Evolutionary conservation across 1,140 invertebrate species (phyloP).

Genomic region (Venustaconcha ellipsiformis): DNA sequence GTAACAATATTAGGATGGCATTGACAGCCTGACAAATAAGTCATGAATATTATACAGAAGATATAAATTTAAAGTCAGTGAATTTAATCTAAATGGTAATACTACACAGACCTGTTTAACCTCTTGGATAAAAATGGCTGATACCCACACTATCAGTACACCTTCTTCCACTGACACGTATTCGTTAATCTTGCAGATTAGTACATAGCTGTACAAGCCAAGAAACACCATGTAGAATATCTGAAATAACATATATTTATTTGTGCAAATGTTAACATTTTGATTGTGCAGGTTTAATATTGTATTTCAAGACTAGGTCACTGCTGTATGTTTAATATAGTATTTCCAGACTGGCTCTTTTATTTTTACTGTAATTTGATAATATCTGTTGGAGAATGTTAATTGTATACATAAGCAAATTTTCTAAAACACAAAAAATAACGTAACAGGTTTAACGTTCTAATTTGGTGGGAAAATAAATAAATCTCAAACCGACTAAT

Average conservation of each 20-base stretch:
- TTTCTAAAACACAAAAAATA: too few species aligned
- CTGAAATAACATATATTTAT: neutral
- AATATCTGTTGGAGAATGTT: too few species aligned
- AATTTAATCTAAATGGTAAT: neutral
- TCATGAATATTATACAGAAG: neutral
- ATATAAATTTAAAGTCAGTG: neutral
- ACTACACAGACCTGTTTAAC: neutral
- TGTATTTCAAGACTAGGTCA: too few species aligned
- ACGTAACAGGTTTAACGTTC: too few species aligned
- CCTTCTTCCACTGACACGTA: neutral
- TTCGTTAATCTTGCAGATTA: neutral
- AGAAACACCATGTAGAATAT: neutral
- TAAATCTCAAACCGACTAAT: too few species aligned
- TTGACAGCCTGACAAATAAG: neutral
- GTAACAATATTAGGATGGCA: neutral
- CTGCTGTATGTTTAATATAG: too few species aligned
- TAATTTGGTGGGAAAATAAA: too few species aligned
- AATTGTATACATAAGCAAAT: too few species aligned
- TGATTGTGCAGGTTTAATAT: too few species aligned
- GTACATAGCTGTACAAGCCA: neutral
- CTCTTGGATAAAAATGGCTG: neutral
- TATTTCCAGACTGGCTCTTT: too few species aligned
- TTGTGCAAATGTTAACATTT: too few species aligned
- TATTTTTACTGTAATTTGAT: too few species aligned
- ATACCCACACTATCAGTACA: neutral